phyloP scores from a whole-genome alignment of 2,797 vertebrate genomes.

The Mastacembelus armatus region DNA sequence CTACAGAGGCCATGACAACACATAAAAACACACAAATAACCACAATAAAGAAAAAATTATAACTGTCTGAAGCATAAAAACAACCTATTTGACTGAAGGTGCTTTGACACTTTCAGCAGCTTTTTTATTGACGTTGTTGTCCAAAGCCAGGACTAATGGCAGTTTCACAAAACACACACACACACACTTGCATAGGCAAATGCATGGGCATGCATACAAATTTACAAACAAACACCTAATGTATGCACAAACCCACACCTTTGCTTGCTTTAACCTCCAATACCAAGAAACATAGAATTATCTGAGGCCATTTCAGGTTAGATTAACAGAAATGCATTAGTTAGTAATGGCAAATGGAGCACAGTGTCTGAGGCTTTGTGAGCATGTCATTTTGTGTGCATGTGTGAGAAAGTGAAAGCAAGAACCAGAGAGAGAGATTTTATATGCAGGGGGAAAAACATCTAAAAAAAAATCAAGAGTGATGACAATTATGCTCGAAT shows the following conservation, averaged over 20 bases:
- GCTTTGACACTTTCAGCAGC: conserved; percentile 54
- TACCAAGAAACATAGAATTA: conserved; percentile 65
- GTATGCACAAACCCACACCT: conserved; percentile 42
- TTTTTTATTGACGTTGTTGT: conserved; percentile 54
- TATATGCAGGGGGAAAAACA: neutral
- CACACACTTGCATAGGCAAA: conserved; percentile 7
- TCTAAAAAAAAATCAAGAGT: conserved; percentile 4
- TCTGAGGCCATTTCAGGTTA: conserved; percentile 59
- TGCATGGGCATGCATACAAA: conserved; percentile 29
- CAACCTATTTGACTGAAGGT: conserved; percentile 47
- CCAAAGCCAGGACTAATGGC: conserved; percentile 58
- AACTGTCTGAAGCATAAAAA: conserved; percentile 49
- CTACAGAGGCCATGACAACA: conserved; percentile 32
- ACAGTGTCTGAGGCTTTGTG: conserved; percentile 30
- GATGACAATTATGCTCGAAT: conserved; percentile 34
- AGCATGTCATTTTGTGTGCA: conserved; percentile 3
- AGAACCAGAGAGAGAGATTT: neutral
- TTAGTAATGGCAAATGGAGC: conserved; percentile 54
- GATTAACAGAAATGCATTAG: conserved; percentile 76
- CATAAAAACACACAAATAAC: conserved; percentile 32
- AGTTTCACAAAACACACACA: conserved; percentile 34
- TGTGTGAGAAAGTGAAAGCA: conserved; percentile 3
- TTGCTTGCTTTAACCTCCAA: conserved; percentile 54
- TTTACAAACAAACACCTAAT: conserved; percentile 13
- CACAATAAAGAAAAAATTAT: conserved; percentile 40